phyloP scores from a whole-genome alignment of 2,797 vertebrate species.

The Limnodromus scolopaceus region DNA sequence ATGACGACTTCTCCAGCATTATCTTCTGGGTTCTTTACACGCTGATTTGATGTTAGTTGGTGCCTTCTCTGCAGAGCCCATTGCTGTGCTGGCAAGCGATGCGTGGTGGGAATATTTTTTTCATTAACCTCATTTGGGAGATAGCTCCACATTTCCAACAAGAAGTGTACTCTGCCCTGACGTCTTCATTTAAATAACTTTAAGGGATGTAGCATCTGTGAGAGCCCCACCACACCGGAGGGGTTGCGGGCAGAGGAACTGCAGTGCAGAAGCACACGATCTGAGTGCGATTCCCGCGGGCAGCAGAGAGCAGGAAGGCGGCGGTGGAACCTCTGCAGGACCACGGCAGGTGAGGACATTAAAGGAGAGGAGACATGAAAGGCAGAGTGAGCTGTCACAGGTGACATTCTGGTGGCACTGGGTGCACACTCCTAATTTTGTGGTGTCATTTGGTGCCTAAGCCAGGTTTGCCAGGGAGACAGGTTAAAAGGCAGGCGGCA shows the following conservation, averaged over 20 bases:
- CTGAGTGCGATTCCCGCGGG: not conserved
- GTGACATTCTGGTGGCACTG: not conserved
- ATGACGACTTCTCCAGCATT: not conserved
- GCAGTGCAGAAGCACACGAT: rapidly evolving
- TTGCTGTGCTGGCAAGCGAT: not conserved
- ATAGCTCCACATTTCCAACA: not conserved
- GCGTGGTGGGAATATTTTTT: not conserved
- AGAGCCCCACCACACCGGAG: not conserved
- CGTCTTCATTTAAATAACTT: not conserved
- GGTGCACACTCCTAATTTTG: not conserved
- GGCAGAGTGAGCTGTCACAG: not conserved
- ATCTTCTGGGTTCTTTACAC: not conserved
- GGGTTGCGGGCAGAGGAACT: not conserved
- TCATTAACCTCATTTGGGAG: not conserved
- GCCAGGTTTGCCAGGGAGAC: rapidly evolving
- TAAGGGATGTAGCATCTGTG: not conserved
- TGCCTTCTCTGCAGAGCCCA: not conserved
- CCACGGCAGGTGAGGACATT: not conserved
- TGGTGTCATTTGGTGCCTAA: not conserved
- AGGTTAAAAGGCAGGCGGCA: not conserved
- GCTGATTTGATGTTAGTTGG: not conserved
- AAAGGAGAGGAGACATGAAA: not conserved
- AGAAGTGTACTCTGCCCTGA: not conserved
- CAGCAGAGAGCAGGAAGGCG: not conserved
- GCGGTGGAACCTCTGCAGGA: not conserved